Conservation (phyloP, 2,888 invertebrate species). For the Leptopilina syphax region DNA sequence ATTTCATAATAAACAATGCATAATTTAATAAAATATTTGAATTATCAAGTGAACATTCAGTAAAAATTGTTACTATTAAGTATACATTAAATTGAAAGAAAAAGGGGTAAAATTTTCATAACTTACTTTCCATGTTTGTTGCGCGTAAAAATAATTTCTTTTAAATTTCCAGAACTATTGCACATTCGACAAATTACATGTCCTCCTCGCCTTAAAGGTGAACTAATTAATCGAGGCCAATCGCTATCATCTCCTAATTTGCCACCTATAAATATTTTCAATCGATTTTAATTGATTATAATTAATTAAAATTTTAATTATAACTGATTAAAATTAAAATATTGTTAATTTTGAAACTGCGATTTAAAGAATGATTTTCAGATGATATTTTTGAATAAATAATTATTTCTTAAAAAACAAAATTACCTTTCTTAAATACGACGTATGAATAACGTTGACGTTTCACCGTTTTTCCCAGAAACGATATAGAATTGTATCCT, state of each 20-base stretch:
- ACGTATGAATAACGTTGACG: constrained; percentile 87
- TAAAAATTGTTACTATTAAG: constrained; percentile 11
- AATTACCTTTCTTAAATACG: constrained; percentile 86
- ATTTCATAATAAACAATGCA: too few species aligned
- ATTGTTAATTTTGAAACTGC: constrained; percentile 36
- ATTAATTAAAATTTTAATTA: not conserved
- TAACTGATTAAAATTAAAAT: not conserved
- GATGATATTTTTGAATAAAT: too few species aligned
- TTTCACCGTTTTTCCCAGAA: constrained; percentile 75
- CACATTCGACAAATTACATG: constrained; percentile 90
- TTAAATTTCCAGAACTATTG: constrained; percentile 84
- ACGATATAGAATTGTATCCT: constrained; percentile 80
- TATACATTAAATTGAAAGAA: constrained; percentile 36
- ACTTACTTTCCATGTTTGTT: constrained; percentile 85
- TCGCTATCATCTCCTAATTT: constrained; percentile 78
- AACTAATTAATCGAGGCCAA: constrained; percentile 90
- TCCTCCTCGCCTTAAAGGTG: constrained; percentile 83
- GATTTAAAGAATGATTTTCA: constrained; percentile 13
- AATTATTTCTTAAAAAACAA: not conserved
- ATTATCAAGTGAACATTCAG: constrained; percentile 41
- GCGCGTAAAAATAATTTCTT: constrained; percentile 87
- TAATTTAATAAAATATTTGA: too few species aligned
- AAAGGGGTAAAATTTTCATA: constrained; percentile 60
- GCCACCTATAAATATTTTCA: constrained; percentile 67
- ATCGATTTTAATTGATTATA: constrained; percentile 1